Conservation (phyloP, 2,113 vertebrate genomes). For the Ophthalmolycus amberensis region DNA sequence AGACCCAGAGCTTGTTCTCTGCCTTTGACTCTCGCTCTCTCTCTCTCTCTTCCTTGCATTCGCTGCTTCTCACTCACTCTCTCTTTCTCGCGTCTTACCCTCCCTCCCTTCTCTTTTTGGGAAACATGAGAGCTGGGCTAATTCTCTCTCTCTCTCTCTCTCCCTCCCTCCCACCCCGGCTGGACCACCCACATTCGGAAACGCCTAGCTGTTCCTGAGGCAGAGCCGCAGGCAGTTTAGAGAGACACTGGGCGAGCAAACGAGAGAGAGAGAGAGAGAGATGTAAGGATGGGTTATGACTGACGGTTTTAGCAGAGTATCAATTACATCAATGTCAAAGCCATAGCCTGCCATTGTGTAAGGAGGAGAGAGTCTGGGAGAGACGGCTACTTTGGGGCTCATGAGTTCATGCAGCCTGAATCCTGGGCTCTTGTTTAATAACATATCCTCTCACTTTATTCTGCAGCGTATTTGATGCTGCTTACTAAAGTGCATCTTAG, state of each 20-base stretch:
- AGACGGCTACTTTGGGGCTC: constrained; percentile 23
- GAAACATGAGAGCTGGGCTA: constrained; percentile 80
- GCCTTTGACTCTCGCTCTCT: constrained; percentile 65
- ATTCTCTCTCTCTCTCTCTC: constrained; percentile 59
- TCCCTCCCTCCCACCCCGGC: constrained; percentile 66
- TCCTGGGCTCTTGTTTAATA: constrained; percentile 1
- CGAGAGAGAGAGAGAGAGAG: constrained; percentile 59
- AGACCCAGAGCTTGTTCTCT: constrained; percentile 72
- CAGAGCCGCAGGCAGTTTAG: constrained; percentile 63
- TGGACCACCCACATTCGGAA: constrained; percentile 87
- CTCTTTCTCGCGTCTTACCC: constrained; percentile 61
- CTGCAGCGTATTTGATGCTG: not conserved
- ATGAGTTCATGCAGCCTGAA: constrained; percentile 18
- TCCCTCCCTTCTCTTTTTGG: constrained; percentile 58
- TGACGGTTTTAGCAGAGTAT: constrained; percentile 83
- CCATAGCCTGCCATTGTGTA: constrained; percentile 69
- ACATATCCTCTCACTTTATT: constrained; percentile 18
- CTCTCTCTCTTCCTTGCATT: constrained; percentile 43
- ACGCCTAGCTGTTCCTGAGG: constrained; percentile 81
- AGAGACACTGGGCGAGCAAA: constrained; percentile 43
- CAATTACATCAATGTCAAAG: constrained; percentile 82
- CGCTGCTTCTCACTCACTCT: constrained; percentile 62
- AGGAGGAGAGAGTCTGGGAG: constrained; percentile 55
- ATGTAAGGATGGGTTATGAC: constrained; percentile 77
- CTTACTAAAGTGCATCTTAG: not conserved